Conservation (phyloP, 2,888 invertebrate genomes). For the Cheilosia variabilis region DNA sequence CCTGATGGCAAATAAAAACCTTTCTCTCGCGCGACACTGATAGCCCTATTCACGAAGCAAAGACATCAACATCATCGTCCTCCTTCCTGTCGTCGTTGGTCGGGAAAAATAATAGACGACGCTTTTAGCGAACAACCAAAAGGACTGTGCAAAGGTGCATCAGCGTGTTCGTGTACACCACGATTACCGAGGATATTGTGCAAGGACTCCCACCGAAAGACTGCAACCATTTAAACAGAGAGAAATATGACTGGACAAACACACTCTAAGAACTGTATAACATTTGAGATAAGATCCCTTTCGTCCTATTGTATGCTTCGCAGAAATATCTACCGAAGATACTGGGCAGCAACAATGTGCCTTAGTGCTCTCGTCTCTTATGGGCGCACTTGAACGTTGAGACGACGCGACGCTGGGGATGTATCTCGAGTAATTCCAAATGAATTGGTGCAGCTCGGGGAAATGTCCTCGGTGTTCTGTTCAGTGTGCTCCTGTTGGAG, state of each 20-base stretch:
- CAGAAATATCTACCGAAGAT: not conserved
- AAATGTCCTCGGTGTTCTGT: slow-evolving; percentile 36
- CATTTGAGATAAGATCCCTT: slow-evolving; percentile 65
- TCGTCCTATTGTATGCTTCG: slow-evolving; percentile 22
- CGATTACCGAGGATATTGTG: slow-evolving; percentile 48
- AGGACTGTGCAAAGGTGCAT: slow-evolving; percentile 53
- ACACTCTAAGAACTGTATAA: slow-evolving; percentile 57
- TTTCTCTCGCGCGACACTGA: slow-evolving; percentile 24
- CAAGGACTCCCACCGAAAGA: slow-evolving; percentile 31
- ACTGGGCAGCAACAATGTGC: slow-evolving; percentile 44
- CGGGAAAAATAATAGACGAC: slow-evolving; percentile 61
- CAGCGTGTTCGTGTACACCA: slow-evolving; percentile 6
- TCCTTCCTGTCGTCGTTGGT: not conserved
- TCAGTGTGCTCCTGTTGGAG: slow-evolving; percentile 10
- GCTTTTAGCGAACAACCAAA: slow-evolving; percentile 43
- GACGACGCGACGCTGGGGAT: slow-evolving; percentile 47
- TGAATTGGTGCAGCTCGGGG: slow-evolving; percentile 60
- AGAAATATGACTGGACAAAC: slow-evolving; percentile 73
- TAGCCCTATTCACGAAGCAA: slow-evolving; percentile 11
- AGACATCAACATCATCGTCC: slow-evolving; percentile 36
- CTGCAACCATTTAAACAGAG: slow-evolving; percentile 38
- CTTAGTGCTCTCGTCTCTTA: slow-evolving; percentile 17
- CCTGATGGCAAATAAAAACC: slow-evolving; percentile 17
- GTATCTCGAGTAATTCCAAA: slow-evolving; percentile 68
- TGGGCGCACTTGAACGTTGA: slow-evolving; percentile 6